Evolutionary conservation across 2,113 vertebrate genomes (phyloP), one percentile per base, ranked within the genome.

Genomic region (Xiphophorus maculatus): DNA sequence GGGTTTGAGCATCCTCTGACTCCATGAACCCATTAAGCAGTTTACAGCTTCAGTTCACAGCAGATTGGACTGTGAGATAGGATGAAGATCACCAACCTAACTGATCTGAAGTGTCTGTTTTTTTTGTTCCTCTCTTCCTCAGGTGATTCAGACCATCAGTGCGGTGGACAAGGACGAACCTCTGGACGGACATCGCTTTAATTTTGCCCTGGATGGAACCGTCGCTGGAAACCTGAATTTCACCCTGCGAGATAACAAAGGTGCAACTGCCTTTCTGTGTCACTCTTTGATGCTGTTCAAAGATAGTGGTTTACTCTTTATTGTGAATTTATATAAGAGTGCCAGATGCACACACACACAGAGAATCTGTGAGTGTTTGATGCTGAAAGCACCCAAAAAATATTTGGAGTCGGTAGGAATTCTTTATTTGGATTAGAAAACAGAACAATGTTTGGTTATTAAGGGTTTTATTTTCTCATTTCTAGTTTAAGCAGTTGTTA

Each of bases 61-160:
- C 65, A 69, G 61, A 73, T 82, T 68, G 33, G 27, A 60, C 72
- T 3, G 13, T 37, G 44, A 58, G 60, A 67, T 71, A 1, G 13
- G 78, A 75, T 78, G 64, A 63, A 66, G n/a, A 81, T 66, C 75
- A 9, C 25, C 13, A 7, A 67, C 37, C 27, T 44, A 72, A 77
- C 44, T 71, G 42, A 76, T 80, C 67, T 32, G 3, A 0, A 73
- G 58, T 65, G 28, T 81, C 27, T 69, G 1, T 13, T 14, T 35
- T 64, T 22, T 76, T 66, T 73, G 4, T 74, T 74, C 17, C 42
- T 12, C 22, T 66, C 80, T 15, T 81, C 71, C 14, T 54, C 82
- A 99, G 98, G 94, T 97, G 40, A 98, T 99, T 91, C 97, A 99
- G 94, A 98, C 96, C 90, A 96, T 99, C 90, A 98, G 97, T 19